phyloP scores from a whole-genome alignment of 2,888 invertebrate genomes.

The Caenorhabditis zanzibari region DNA sequence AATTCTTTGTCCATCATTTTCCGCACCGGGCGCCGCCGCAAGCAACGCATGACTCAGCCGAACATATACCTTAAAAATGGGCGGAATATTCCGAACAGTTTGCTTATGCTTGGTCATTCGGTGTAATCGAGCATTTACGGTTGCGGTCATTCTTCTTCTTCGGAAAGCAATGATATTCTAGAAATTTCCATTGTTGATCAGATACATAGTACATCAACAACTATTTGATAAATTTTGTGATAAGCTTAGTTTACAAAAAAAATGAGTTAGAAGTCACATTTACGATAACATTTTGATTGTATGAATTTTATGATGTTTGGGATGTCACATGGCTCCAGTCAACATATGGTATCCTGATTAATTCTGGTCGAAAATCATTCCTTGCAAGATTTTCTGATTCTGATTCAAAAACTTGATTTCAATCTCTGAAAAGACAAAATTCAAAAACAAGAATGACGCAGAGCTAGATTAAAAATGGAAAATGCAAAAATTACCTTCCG shows the following conservation, averaged over 20 bases:
- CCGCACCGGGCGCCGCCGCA: constrained; percentile 36
- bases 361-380: background rate
- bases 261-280: background rate
- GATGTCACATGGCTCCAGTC: background rate
- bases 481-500: background rate
- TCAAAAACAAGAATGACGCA: constrained; percentile 22
- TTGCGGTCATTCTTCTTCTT: constrained; percentile 21
- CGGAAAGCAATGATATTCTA: background rate
- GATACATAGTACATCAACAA: background rate
- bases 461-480: constrained; percentile 12
- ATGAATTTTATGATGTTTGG: background rate
- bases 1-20: constrained; percentile 41
- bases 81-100: constrained; percentile 26
- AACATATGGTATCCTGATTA: background rate
- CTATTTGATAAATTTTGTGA: background rate
- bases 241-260: background rate
- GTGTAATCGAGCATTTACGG: constrained; percentile 17
- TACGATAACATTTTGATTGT: background rate
- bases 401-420: background rate
- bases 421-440: background rate
- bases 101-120: constrained; percentile 24
- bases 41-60: constrained; percentile 33
- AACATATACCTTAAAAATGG: constrained; percentile 32
- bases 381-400: background rate
- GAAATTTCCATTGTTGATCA: background rate